Evolutionary conservation across 2,888 invertebrate species (phyloP).

Genomic region (Drosophila suboccidentalis): DNA sequence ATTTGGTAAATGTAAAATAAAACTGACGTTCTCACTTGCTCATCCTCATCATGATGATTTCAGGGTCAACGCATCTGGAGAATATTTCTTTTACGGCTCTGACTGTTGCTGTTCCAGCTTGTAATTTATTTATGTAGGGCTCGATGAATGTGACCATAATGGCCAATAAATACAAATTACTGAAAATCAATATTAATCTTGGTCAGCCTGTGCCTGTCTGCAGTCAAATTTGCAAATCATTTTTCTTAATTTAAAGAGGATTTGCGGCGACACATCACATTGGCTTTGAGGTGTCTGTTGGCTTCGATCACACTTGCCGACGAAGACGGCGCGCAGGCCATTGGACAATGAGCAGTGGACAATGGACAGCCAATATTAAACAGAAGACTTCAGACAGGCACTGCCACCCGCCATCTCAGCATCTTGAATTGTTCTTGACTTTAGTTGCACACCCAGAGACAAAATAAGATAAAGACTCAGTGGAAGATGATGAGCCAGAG

Average conservation of each 20-base stretch:
- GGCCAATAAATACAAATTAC: slow-evolving; percentile 64
- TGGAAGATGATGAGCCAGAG: too few relatives aligned
- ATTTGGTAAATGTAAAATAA: slow-evolving; percentile 57
- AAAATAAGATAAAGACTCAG: slow-evolving; percentile 16
- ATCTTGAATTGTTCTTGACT: slow-evolving; percentile 14
- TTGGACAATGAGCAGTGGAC: slow-evolving; percentile 24
- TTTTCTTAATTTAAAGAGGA: slow-evolving; percentile 76
- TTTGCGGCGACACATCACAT: too few relatives aligned
- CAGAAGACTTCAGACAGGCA: slow-evolving; percentile 21
- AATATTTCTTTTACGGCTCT: neutral
- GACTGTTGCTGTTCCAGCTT: neutral
- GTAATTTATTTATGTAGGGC: slow-evolving; percentile 36
- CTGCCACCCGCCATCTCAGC: slow-evolving; percentile 24
- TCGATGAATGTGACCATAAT: slow-evolving; percentile 34
- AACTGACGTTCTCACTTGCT: neutral
- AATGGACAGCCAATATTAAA: slow-evolving; percentile 27
- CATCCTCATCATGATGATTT: neutral
- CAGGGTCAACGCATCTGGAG: neutral
- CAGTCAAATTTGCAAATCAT: slow-evolving; percentile 73
- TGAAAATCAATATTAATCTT: slow-evolving; percentile 19
- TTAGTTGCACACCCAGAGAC: slow-evolving; percentile 7
- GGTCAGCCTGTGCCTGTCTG: slow-evolving; percentile 23
- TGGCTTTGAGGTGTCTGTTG: too few relatives aligned
- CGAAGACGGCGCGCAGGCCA: slow-evolving; percentile 24
- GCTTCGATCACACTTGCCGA: slow-evolving; percentile 16